Evolutionary conservation across 1,140 invertebrate species (phyloP), one percentile per base, ranked within the genome.

Genomic region (Leptestheria dahalacensis): DNA sequence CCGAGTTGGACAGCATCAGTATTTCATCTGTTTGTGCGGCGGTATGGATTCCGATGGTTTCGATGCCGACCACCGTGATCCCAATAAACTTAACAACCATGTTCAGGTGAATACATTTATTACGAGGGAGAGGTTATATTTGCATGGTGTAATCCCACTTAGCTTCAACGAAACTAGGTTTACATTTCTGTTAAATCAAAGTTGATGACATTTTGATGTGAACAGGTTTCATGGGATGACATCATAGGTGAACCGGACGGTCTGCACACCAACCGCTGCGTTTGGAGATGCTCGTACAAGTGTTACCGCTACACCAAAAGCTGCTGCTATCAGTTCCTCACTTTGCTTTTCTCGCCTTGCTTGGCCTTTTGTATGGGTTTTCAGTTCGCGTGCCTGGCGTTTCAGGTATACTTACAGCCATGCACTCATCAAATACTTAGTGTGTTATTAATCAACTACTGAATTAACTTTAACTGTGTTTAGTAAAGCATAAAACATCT

Each of bases 171-270:
- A n/a, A n/a, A n/a, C n/a, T n/a, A n/a, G n/a, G 4, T 4, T 46
- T 53, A 56, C 41, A 57, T 54, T 53, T 53, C 53, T 59, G 21
- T 28, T 25, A 59, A 4, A n/a, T 58, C 47, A 58, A 56, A 25
- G n/a, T n/a, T n/a, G n/a, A n/a, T n/a, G n/a, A n/a, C n/a, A n/a
- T n/a, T n/a, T n/a, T n/a, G n/a, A n/a, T n/a, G n/a, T n/a, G n/a
- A n/a, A n/a, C 69, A 86, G 83, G 77, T 84, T 61, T 74, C 78
- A 63, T 88, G 85, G 80, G 81, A 84, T 62, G 84, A 88, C 64
- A 78, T 87, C 48, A 78, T 88, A 26, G 86, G 83, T 0, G 86
- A 89, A 70, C 84, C 85, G 4, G 80, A 84, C 59, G 81, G 80
- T 2, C 79, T 82, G 3, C 73, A 82, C 46, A 84, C 82, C 63